Base-by-base conservation (phyloP, 2,888 invertebrate species). In the Galeruca laticollis region DNA sequence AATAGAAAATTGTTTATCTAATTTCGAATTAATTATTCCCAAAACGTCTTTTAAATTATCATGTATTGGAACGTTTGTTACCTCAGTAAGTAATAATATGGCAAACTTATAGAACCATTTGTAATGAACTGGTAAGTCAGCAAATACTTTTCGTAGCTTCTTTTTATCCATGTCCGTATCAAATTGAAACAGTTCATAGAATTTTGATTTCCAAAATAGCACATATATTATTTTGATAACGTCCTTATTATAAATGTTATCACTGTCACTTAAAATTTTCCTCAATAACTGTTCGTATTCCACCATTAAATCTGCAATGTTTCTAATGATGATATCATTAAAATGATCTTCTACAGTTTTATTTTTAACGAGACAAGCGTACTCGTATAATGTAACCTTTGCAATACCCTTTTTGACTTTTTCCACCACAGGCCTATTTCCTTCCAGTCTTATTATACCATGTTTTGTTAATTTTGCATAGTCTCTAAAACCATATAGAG, bases 31-130 rank as follows among this genome's bases (percentile, higher is more conserved):
- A n/a, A 85, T 82, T 10, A 63, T 68, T 2, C 67, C 37, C 3
- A 84, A 68, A n/a, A 82, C 70, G 9, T 59, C 52, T 13, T 67
- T 26, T 18, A 84, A 69, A 9, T 67, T 31, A 10, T 63, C 51
- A 2, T 75, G 59, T 31, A 76, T 21, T 64, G 75, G 51, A 9
- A 73, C 57, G 18, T 78, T 73, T 10, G 81, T 73, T 10, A 70
- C 37, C 3, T 26, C 5, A 75, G 21, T 40, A 2, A 86, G 56
- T 49, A 77, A 81, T 35, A 81, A 80, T 1, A 91, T 79, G 26
- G 90, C 84, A 83, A 90, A 87, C 81, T 94, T 94, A 18, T 88
- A 84, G 43, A 94, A 82, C 94, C 94, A 94, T 82, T 90, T 92
- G 77, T 90, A 92, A 80, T 94, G 93, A 11, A 93, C 86, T 74